A percentile compares a stretch with the other conserved stretches of the same genome.
Conservation (phyloP, 2,888 invertebrate species). For the Cenopis cana region DNA sequence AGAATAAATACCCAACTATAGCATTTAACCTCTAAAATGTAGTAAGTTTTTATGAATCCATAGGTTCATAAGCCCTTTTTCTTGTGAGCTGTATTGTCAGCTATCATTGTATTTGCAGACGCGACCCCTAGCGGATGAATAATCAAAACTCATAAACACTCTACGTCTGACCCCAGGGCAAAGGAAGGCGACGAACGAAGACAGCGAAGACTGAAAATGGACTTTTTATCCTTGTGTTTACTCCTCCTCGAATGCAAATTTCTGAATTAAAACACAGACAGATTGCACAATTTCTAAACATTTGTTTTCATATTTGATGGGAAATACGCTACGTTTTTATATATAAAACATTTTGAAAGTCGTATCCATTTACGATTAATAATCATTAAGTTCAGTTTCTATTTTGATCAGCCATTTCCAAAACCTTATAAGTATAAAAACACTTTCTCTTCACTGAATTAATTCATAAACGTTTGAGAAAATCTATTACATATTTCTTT, state of each 20-base stretch:
- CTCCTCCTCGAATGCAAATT: conserved; percentile 1
- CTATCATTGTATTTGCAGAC: conserved; percentile 36
- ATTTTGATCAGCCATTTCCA: too few relatives aligned
- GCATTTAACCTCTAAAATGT: background rate
- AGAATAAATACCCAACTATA: conserved; percentile 19
- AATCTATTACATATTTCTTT: too few relatives aligned
- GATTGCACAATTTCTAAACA: background rate
- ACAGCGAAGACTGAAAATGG: background rate
- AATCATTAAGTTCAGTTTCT: too few relatives aligned
- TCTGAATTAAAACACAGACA: background rate
- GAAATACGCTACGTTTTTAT: too few relatives aligned
- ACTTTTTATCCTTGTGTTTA: background rate
- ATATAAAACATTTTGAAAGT: too few relatives aligned
- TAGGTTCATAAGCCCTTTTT: background rate
- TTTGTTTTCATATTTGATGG: background rate
- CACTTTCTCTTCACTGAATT: too few relatives aligned
- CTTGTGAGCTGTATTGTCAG: background rate
- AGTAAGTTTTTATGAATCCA: background rate
- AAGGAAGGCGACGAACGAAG: conserved; percentile 6
- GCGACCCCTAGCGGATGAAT: conserved; percentile 59
- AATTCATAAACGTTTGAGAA: too few relatives aligned
- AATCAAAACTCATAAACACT: conserved; percentile 71
- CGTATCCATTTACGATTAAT: too few relatives aligned
- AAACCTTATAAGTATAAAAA: too few relatives aligned
- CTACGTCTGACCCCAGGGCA: conserved; percentile 47